Conservation (phyloP, 1,140 invertebrate species). For the Theocolax elegans region DNA sequence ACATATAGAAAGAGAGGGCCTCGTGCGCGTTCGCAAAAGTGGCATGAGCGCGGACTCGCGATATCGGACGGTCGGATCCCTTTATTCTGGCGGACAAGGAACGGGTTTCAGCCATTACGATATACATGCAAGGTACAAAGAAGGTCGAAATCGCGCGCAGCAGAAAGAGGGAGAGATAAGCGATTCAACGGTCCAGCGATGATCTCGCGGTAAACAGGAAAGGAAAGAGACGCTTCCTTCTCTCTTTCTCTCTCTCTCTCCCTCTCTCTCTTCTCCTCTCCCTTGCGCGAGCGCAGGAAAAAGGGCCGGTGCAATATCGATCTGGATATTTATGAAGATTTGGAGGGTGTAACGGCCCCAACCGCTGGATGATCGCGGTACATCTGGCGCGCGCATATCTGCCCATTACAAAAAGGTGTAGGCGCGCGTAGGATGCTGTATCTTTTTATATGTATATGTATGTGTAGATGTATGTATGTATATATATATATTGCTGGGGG, state of each 20-base stretch:
- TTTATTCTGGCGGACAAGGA: constrained; percentile 37
- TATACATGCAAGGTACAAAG: background rate
- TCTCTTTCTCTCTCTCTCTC: too few species aligned
- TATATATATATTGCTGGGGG: constrained; percentile 50
- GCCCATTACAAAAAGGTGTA: constrained; percentile 25
- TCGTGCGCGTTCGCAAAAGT: background rate
- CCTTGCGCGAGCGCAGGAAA: too few species aligned
- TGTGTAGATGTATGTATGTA: too few species aligned
- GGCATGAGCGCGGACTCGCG: background rate
- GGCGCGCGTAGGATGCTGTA: background rate
- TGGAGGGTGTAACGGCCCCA: constrained; percentile 50
- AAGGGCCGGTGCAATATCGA: constrained; percentile 48
- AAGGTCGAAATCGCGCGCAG: background rate
- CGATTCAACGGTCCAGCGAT: background rate
- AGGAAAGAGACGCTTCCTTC: too few species aligned
- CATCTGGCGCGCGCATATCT: constrained; percentile 54
- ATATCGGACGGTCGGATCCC: constrained; percentile 35
- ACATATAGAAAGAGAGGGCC: background rate
- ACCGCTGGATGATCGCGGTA: constrained; percentile 49
- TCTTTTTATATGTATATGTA: too few species aligned
- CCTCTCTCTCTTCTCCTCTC: too few species aligned
- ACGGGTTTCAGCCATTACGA: constrained; percentile 29
- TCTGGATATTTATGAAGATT: constrained; percentile 63
- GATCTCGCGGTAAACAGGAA: constrained; percentile 5
- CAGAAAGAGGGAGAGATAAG: background rate